phyloP scores from a whole-genome alignment of 2,113 vertebrate species.

The Mirounga angustirostris region DNA sequence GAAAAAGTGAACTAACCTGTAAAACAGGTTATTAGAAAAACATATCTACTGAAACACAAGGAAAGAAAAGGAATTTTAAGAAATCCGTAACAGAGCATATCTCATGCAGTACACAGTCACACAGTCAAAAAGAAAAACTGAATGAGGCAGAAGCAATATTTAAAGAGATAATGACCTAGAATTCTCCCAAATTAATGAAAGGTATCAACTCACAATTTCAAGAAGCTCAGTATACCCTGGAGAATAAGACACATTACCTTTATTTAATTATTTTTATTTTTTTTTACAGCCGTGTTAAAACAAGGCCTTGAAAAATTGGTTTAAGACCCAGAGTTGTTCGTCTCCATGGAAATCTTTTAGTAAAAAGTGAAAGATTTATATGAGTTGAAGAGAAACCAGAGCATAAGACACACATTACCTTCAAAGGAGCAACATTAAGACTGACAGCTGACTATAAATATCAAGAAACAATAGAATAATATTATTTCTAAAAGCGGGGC shows the following conservation, averaged over 20 bases:
- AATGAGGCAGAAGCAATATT: background rate
- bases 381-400: background rate
- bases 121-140: background rate
- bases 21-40: conserved; percentile 25
- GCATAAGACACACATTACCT: background rate
- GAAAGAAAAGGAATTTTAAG: conserved; percentile 47
- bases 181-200: conserved; percentile 30
- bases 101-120: background rate
- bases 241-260: background rate
- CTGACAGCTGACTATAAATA: background rate
- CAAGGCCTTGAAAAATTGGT: background rate
- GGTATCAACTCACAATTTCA: conserved; percentile 12
- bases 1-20: background rate
- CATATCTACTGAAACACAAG: background rate
- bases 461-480: background rate
- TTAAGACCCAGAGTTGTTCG: background rate
- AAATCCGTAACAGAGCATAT: background rate
- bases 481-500: background rate
- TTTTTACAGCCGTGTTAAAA: background rate
- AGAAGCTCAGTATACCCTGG: background rate
- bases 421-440: conserved; percentile 25
- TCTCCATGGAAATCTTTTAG: background rate
- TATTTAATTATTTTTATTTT: background rate
- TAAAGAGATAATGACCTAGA: background rate
- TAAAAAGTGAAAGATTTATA: background rate